Conservation (phyloP, 35 echinoderm and acorn worm species). For the Ptychodera flava region DNA sequence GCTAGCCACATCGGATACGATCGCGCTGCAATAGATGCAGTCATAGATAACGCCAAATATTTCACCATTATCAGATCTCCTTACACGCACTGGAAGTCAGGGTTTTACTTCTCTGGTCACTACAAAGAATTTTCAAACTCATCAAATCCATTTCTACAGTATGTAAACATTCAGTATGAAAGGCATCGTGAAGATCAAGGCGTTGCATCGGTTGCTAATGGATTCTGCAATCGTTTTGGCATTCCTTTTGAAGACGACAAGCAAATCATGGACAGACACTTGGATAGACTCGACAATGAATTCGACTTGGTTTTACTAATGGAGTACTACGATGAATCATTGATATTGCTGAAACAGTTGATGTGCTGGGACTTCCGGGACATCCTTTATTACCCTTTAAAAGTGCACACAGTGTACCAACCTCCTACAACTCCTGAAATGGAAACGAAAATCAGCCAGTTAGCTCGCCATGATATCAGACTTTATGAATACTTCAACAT, state of each 20-base stretch:
- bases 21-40: not conserved
- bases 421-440: not conserved
- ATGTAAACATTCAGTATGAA: not conserved
- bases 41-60: not conserved
- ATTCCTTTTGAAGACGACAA: not conserved
- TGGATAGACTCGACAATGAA: not conserved
- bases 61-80: not conserved
- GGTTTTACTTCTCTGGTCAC: not conserved
- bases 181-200: not conserved
- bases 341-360: conserved; percentile 26
- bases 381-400: conserved; percentile 6
- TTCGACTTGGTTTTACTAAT: conserved; percentile 36
- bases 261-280: not conserved
- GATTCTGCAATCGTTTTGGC: not conserved
- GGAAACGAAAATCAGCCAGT: not conserved
- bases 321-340: conserved; percentile 47
- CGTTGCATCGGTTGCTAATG: not conserved
- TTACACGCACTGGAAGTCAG: not conserved
- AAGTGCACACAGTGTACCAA: not conserved
- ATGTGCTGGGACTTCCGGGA: conserved; percentile 44
- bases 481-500: not conserved
- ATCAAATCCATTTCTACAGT: not conserved
- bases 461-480: not conserved
- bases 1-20: not conserved
- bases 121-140: not conserved